A percentile compares a stretch with the other conserved stretches of the same genome.
Conservation (phyloP, 92 coral and sea anemone genomes). For the Phymanthus crucifer region DNA sequence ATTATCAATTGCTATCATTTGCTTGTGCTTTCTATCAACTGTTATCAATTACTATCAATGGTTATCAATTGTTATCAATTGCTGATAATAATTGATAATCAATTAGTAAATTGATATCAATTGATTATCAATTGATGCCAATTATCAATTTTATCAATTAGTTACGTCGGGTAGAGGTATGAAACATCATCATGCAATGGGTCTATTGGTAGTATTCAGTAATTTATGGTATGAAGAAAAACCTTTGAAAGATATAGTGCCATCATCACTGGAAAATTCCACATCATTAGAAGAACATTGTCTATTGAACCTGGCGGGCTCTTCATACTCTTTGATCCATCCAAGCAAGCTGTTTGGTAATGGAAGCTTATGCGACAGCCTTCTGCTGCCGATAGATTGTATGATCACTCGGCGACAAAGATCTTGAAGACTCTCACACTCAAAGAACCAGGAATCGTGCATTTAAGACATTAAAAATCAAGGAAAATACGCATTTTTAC, state of each 20-base stretch:
- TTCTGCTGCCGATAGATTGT: conserved; percentile 74
- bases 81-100: no score
- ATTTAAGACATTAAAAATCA: background rate
- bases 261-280: conserved; percentile 64
- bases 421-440: conserved; percentile 80
- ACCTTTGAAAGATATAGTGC: conserved; percentile 81
- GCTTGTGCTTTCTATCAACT: no score
- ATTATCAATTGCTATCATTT: no score
- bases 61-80: no score
- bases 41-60: no score
- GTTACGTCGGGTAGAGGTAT: no score
- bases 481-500: background rate
- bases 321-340: conserved; percentile 80
- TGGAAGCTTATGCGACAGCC: conserved; percentile 60
- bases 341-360: conserved; percentile 59
- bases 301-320: conserved; percentile 62
- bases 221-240: background rate
- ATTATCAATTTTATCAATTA: no score
- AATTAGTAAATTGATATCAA: no score
- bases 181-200: no score
- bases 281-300: conserved; percentile 61
- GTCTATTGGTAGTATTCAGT: no score
- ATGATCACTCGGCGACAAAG: conserved; percentile 79
- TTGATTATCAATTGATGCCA: no score
- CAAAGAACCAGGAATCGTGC: background rate